A percentile compares a stretch with the other conserved stretches of the same genome.
phyloP scores from a whole-genome alignment of 2,113 vertebrate genomes.

The Poecile atricapillus region DNA sequence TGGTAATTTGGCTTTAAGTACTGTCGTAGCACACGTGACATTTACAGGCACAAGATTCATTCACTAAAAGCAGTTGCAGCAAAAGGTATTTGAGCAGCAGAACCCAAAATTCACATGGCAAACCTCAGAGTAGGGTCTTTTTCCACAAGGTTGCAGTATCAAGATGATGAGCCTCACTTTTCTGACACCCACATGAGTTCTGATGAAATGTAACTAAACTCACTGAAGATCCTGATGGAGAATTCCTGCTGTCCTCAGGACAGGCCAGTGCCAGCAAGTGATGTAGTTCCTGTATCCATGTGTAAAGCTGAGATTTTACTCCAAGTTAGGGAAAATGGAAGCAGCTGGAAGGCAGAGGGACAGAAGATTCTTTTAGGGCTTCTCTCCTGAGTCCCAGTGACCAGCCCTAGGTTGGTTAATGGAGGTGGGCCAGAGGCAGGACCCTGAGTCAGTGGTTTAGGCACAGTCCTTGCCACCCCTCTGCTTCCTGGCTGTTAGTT shows the following conservation, averaged over 20 bases:
- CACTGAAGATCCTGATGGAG: neutral
- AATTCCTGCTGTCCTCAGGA: neutral
- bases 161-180: neutral
- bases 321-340: neutral
- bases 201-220: neutral
- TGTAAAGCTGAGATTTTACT: neutral
- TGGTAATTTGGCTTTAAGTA: neutral
- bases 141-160: neutral
- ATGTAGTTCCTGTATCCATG: neutral
- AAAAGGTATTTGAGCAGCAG: neutral
- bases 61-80: neutral
- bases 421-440: neutral
- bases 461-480: fast-evolving
- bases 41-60: neutral
- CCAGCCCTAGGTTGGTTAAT: neutral
- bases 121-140: neutral
- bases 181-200: neutral
- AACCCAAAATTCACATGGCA: fast-evolving
- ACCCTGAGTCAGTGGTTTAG: fast-evolving
- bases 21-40: fast-evolving
- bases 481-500: neutral
- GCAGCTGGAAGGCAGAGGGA: neutral
- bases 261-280: neutral
- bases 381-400: neutral
- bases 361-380: neutral